A percentile compares a stretch with the other conserved stretches of the same genome.
Conservation (phyloP, 2,113 vertebrate genomes). For the Brachirus orientalis region DNA sequence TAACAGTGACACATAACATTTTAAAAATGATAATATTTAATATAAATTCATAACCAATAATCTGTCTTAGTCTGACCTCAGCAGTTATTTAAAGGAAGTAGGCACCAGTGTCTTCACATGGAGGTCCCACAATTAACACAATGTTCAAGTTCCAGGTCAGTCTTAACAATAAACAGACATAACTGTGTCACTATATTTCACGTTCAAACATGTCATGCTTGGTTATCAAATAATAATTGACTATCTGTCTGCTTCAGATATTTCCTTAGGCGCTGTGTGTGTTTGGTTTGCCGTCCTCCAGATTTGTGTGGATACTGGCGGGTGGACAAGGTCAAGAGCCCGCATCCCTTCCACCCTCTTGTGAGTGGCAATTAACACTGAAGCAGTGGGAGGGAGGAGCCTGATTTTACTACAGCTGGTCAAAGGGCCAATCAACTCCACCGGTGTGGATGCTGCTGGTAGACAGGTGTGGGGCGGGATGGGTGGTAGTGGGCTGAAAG, state of each 20-base stretch:
- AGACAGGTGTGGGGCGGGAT: neutral
- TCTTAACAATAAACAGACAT: conserved; percentile 7
- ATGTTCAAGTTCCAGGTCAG: too few species aligned
- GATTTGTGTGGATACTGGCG: conserved; percentile 51
- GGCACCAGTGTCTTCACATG: conserved; percentile 2
- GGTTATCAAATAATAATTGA: too few species aligned
- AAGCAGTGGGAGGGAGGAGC: conserved; percentile 62
- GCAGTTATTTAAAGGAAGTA: conserved; percentile 18
- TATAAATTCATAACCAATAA: conserved; percentile 37
- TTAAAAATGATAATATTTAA: conserved; percentile 30
- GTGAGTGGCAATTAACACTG: conserved; percentile 74
- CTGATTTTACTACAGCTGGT: conserved; percentile 64
- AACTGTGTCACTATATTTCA: too few species aligned
- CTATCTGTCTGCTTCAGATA: conserved; percentile 32
- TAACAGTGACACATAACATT: conserved; percentile 20
- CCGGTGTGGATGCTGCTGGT: conserved; percentile 32
- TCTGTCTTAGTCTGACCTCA: conserved; percentile 23
- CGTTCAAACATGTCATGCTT: too few species aligned
- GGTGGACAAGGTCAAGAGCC: conserved; percentile 78
- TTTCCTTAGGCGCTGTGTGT: too few species aligned
- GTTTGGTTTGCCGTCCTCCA: conserved; percentile 45
- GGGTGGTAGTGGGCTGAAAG: conserved; percentile 7
- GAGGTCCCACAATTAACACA: neutral
- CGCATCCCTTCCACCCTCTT: conserved; percentile 43
- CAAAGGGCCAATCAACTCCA: conserved; percentile 68